A percentile compares a stretch with the other conserved stretches of the same genome.
phyloP scores from a whole-genome alignment of 2,797 vertebrate genomes.

The Gila robusta region DNA sequence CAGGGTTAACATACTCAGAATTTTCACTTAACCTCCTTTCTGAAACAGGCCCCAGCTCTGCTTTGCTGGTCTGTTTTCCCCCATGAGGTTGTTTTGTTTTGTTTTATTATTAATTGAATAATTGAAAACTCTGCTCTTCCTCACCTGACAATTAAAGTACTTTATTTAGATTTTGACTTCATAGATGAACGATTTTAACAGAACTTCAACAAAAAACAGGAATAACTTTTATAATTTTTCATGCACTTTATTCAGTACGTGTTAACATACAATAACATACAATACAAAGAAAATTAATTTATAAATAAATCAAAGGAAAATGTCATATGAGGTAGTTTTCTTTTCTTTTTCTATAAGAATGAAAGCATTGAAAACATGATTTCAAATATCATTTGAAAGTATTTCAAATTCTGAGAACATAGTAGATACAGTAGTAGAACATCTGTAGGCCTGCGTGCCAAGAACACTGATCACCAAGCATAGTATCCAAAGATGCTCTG shows the following conservation, averaged over 20 bases:
- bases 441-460: too few relatives aligned
- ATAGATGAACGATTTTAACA: neutral
- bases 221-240: neutral
- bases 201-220: neutral
- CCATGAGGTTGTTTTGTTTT: neutral
- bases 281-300: neutral
- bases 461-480: neutral
- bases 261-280: neutral
- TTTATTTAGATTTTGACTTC: neutral
- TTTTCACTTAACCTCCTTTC: too few relatives aligned
- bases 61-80: neutral
- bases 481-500: neutral
- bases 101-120: neutral
- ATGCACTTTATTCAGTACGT: neutral
- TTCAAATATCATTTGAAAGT: neutral
- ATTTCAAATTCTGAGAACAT: neutral
- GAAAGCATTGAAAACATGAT: neutral
- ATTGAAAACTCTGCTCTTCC: neutral
- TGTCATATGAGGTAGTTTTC: neutral
- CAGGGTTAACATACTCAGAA: too few relatives aligned
- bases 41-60: too few relatives aligned
- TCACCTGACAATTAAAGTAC: neutral
- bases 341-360: neutral
- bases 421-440: neutral
- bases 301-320: neutral